Conservation (phyloP, 2,888 invertebrate genomes). For the Cephus pygmeus region DNA sequence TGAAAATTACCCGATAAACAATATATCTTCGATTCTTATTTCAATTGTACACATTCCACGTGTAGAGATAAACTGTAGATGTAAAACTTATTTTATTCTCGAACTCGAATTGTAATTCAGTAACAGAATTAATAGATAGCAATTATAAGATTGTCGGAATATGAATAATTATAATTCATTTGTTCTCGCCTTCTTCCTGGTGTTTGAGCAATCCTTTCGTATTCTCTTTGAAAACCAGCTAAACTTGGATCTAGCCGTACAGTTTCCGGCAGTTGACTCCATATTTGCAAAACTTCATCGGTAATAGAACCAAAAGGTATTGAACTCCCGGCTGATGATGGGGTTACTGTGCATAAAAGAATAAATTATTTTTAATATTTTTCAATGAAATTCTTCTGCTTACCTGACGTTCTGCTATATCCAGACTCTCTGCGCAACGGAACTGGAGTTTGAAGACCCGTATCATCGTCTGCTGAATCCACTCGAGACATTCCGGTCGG, state of each 20-base stretch:
- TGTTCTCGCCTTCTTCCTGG: constrained; percentile 32
- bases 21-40: too few species aligned
- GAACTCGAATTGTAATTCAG: too few species aligned
- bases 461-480: constrained; percentile 19
- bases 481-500: constrained; percentile 13
- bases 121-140: too few species aligned
- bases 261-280: constrained; percentile 74
- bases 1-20: too few species aligned
- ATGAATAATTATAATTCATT: not conserved
- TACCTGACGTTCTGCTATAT: constrained; percentile 20
- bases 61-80: too few species aligned
- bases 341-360: constrained; percentile 4
- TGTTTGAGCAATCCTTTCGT: constrained; percentile 62
- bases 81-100: too few species aligned
- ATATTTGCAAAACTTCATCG: constrained; percentile 69
- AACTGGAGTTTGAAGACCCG: constrained; percentile 17
- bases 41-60: too few species aligned
- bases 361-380: not conserved
- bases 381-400: not conserved
- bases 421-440: constrained; percentile 15
- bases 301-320: constrained; percentile 48
- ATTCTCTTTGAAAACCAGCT: constrained; percentile 72
- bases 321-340: constrained; percentile 19
- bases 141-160: not conserved
- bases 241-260: constrained; percentile 76